These are phyloP conservation scores for Cephus pulcher DNA, from an alignment of 2,888 invertebrate species.

Conservation along the genomic window DNA sequence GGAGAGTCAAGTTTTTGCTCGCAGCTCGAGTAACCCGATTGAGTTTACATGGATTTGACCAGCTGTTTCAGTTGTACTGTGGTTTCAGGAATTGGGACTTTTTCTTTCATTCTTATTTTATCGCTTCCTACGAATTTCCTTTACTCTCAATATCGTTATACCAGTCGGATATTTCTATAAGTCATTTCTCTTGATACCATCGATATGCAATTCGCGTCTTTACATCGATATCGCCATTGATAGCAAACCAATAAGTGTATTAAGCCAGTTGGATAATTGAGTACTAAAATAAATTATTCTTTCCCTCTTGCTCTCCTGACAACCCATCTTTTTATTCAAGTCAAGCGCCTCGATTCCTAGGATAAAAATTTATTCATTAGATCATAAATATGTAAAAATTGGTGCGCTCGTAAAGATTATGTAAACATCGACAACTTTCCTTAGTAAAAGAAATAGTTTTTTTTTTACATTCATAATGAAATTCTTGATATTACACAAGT, in stretches of 20 bases:
- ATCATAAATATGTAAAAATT: neutral
- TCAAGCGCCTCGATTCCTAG: neutral
- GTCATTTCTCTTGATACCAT: neutral
- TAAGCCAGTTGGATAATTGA: neutral
- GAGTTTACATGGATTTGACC: neutral
- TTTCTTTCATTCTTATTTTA: neutral
- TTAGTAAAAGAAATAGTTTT: neutral
- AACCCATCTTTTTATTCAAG: neutral
- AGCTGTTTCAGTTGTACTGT: neutral
- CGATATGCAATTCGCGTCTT: neutral
- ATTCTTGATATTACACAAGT: neutral
- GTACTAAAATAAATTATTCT: neutral
- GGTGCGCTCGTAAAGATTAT: neutral
- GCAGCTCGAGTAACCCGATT: neutral
- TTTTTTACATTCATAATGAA: neutral
- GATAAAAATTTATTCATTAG: neutral
- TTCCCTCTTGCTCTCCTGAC: neutral
- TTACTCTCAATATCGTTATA: neutral
- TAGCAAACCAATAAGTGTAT: neutral
- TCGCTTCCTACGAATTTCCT: neutral
- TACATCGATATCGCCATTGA: neutral
- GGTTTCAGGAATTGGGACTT: neutral
- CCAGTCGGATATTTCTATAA: neutral
- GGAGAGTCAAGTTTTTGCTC: constrained; percentile 19
- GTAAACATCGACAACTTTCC: neutral